A percentile compares a stretch with the other conserved stretches of the same genome.
Evolutionary conservation across 1,140 invertebrate genomes (phyloP).

Genomic region (Drosophila parvula): DNA sequence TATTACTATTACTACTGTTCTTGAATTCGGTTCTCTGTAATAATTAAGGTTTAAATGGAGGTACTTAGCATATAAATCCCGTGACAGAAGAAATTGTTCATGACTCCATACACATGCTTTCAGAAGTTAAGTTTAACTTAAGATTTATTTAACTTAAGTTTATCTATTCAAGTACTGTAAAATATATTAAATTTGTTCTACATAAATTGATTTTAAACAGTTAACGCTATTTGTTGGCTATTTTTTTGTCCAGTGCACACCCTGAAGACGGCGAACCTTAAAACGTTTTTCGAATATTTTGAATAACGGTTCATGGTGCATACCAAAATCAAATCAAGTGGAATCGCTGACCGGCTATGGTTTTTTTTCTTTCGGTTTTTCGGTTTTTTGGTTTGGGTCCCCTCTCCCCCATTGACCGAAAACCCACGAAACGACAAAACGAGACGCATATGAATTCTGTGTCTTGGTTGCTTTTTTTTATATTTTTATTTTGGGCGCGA

Average conservation of each 20-base stretch:
- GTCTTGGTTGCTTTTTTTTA: slow-evolving; percentile 26
- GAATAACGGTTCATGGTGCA: slow-evolving; percentile 80
- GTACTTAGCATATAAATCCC: neutral
- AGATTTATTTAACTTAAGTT: too few relatives aligned
- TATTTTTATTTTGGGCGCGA: slow-evolving; percentile 54
- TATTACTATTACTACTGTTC: neutral
- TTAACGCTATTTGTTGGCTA: too few relatives aligned
- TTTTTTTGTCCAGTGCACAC: slow-evolving; percentile 14
- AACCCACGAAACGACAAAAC: slow-evolving; percentile 65
- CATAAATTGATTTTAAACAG: too few relatives aligned
- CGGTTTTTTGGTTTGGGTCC: slow-evolving; percentile 27
- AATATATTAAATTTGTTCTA: too few relatives aligned
- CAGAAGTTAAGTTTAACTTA: too few relatives aligned
- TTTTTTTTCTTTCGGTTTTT: slow-evolving; percentile 25
- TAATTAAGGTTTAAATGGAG: neutral
- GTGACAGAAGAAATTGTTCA: too few relatives aligned
- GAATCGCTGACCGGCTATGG: slow-evolving; percentile 58
- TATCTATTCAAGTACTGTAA: too few relatives aligned
- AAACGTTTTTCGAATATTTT: slow-evolving; percentile 83
- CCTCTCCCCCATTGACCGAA: slow-evolving; percentile 46
- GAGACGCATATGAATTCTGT: slow-evolving; percentile 72
- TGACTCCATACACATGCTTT: too few relatives aligned
- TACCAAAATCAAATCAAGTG: slow-evolving; percentile 83
- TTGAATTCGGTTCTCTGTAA: neutral
- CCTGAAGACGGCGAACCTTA: slow-evolving; percentile 30